Evolutionary conservation across 2,888 invertebrate genomes (phyloP).

Genomic region (Periphyllus acericola): DNA sequence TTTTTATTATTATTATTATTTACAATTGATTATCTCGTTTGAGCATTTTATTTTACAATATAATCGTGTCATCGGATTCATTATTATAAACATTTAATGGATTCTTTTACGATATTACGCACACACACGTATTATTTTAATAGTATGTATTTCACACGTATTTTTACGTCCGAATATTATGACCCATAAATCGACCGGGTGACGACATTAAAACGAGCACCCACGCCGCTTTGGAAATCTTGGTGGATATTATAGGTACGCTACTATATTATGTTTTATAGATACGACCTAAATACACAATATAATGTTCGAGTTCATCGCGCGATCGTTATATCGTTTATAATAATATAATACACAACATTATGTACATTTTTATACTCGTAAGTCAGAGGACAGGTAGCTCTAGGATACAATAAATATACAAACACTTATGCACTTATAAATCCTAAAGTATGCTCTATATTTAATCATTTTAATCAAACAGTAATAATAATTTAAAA

Average conservation of each 20-base stretch:
- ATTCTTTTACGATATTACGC: slow-evolving; percentile 34
- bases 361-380: no score
- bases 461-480: no score
- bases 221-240: neutral
- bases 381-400: no score
- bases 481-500: no score
- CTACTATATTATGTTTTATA: no score
- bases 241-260: neutral
- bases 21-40: slow-evolving; percentile 43
- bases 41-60: slow-evolving; percentile 25
- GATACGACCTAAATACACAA: no score
- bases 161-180: slow-evolving; percentile 27
- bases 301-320: neutral
- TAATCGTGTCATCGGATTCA: slow-evolving; percentile 26
- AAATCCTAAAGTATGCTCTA: no score
- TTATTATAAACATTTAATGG: slow-evolving; percentile 16
- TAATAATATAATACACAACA: no score
- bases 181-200: slow-evolving; percentile 15
- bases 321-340: neutral
- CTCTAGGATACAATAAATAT: no score
- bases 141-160: slow-evolving; percentile 22
- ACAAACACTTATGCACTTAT: no score
- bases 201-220: neutral
- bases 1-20: neutral
- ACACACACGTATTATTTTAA: neutral